Base-by-base conservation (phyloP, 2,888 invertebrate species). In the Helleia helle region DNA sequence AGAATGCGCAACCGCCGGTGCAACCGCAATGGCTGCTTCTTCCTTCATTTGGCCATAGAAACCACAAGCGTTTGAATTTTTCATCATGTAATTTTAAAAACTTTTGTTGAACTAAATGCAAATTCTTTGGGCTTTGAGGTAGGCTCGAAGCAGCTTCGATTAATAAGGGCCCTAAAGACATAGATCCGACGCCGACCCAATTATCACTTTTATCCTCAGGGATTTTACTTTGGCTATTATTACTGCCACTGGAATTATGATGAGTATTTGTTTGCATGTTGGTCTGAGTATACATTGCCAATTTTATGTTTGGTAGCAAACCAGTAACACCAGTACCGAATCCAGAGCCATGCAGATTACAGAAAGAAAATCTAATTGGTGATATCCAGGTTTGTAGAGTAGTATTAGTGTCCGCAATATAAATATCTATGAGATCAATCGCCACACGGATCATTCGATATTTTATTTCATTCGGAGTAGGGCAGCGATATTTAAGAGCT, bases 321-420 rank as follows among this genome's bases (percentile, higher is more conserved):
- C 93, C 93, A 2, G 96, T 96, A 17, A 97, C 87, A 1, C 97
- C 97, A 2, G 93, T 92, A 53, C 94, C 93, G 22, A 95, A 95
- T 58, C 94, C 93, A 50, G 93, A 91, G 0, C 97, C 96, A 62
- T 98, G 97, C n/a, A 98, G 87, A 80, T 98, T 98, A 63, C 98
- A 98, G 36, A 92, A 94, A 13, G 96, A 92, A 46, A 97, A 72
- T 37, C 97, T 89, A 24, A 97, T 88, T 1, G 97, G 97, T 12
- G 94, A 94, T 54, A 95, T 87, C 94, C 95, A 95, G 1, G 95
- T 79, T 62, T 95, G 95, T 18, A 96, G 76, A 1, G 95, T 94
- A 2, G 95, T 93, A 29, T 94, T 94, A 24, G 90, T 88, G 71
- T 99, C 99, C 31, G 96, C 93, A 37, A 99, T 71, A 75, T 95